Conservation (phyloP, 1,140 invertebrate species). For the Drosophila albomicans region DNA sequence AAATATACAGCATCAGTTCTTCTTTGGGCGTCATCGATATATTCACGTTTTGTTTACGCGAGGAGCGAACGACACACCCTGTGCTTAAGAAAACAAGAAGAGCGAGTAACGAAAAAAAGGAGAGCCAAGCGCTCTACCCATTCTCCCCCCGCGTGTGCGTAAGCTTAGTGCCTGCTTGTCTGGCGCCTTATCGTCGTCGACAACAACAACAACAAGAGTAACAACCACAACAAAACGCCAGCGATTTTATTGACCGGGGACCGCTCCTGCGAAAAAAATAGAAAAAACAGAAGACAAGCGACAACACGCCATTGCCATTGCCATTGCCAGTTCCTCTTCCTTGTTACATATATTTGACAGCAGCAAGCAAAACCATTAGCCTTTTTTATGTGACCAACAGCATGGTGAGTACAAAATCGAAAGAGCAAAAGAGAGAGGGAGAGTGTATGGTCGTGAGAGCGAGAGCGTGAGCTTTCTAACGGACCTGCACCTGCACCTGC, state of each 20-base stretch:
- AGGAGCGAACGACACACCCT: slow-evolving; percentile 40
- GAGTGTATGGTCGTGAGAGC: not conserved
- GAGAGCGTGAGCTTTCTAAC: slow-evolving; percentile 34
- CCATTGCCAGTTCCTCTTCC: slow-evolving; percentile 30
- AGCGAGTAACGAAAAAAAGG: slow-evolving; percentile 3
- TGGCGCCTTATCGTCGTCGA: slow-evolving; percentile 35
- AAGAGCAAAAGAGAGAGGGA: not conserved
- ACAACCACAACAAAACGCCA: slow-evolving; percentile 5
- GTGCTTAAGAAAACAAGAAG: not conserved
- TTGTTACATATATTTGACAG: slow-evolving; percentile 12
- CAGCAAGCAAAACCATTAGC: slow-evolving; percentile 17
- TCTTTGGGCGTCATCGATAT: slow-evolving; percentile 45
- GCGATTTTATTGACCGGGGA: slow-evolving; percentile 21
- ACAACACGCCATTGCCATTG: slow-evolving; percentile 48
- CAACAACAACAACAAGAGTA: slow-evolving; percentile 11
- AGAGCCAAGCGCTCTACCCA: slow-evolving; percentile 16
- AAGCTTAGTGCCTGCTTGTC: slow-evolving; percentile 12
- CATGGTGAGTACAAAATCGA: slow-evolving; percentile 39
- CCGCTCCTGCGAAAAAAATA: slow-evolving; percentile 30
- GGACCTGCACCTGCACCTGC: slow-evolving; percentile 35
- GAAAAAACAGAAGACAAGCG: not conserved
- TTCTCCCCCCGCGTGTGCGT: slow-evolving; percentile 3
- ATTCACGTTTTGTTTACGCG: slow-evolving; percentile 44
- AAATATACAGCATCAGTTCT: not conserved
- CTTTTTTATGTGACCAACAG: slow-evolving; percentile 42